Evolutionary conservation across 2,113 vertebrate species (phyloP), one percentile per base, ranked within the genome.

Genomic region (Leucopternis melanops): DNA sequence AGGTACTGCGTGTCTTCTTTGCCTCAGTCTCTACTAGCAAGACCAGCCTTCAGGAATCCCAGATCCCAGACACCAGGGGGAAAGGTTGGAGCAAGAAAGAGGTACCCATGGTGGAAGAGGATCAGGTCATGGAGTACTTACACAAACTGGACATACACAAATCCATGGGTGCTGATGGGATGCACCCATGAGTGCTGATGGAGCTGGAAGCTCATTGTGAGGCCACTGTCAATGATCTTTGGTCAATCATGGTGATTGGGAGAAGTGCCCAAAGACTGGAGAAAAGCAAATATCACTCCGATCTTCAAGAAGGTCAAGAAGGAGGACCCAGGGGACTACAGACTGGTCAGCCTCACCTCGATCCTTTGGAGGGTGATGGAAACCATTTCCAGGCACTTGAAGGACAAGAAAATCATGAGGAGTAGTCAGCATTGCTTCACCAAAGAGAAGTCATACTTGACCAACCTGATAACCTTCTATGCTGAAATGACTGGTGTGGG

Each of bases 111-210:
- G 18, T 78, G 21, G 38, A 78, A 85, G 27, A 69, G 6, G 38
- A 69, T 54, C 9, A 38, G 5, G 34, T 52, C 38, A 44, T 49
- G 19, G 54, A n/a, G 21, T 52, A 23, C 31, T 65, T 45, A 34
- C 59, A 72, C 27, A 69, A 63, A 49, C 9, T 22, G 42, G 36
- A 23, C 17, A 16, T 25, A 21, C 5, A 1, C 40, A 59, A 67
- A 11, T 15, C 13, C 0, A 0, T 50, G 50, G 6, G 16, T 8
- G 34, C 36, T 52, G 36, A 42, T 22, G 58, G 52, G 36, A 26
- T 58, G 13, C 0, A 9, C 6, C 3, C 47, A 47, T 6, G 5
- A 31, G 49, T 10, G 13, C 25, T 38, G 32, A 57, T 63, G 40
- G 31, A 52, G 25, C 11, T n/a, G 38, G 17, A 26, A 94, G 23